Percentiles rank a stretch among this genome's conserved stretches.
Conservation (phyloP, 2,888 invertebrate species). For the Harpagoxenus sublaevis region DNA sequence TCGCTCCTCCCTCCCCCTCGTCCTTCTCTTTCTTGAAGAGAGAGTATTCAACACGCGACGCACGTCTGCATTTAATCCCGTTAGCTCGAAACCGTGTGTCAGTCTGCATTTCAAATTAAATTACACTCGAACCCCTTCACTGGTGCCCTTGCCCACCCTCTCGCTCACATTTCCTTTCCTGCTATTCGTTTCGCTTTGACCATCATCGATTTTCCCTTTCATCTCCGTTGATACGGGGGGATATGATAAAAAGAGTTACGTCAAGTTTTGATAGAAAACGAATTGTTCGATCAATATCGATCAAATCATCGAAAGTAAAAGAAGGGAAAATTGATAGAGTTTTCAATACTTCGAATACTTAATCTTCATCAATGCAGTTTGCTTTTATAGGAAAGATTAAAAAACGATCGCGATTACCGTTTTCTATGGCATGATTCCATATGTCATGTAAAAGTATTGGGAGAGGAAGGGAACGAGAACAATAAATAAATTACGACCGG, state of each 20-base stretch:
- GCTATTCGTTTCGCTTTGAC: slow-evolving; percentile 2
- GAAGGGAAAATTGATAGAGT: not conserved
- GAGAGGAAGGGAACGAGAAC: not conserved
- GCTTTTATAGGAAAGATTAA: not conserved
- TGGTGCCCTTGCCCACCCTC: slow-evolving; percentile 37
- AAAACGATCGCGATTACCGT: not conserved
- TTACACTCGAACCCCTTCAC: slow-evolving; percentile 78
- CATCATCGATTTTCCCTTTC: slow-evolving; percentile 30
- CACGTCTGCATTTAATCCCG: slow-evolving; percentile 85
- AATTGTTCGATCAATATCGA: slow-evolving; percentile 3
- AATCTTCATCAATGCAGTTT: not conserved
- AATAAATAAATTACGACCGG: slow-evolving; percentile 13
- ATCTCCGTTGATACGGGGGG: not conserved
- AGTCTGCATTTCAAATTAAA: slow-evolving; percentile 86
- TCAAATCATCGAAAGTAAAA: not conserved
- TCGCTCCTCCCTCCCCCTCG: no score
- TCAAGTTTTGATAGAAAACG: not conserved
- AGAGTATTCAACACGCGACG: slow-evolving; percentile 78
- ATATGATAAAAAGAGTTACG: not conserved
- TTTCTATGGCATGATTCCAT: not conserved
- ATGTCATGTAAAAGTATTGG: not conserved
- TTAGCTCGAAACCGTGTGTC: slow-evolving; percentile 82
- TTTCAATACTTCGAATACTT: not conserved
- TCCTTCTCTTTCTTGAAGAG: not conserved
- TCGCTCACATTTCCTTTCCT: slow-evolving; percentile 21